phyloP scores from a whole-genome alignment of 2,113 vertebrate species.

The Cavia aperea region DNA sequence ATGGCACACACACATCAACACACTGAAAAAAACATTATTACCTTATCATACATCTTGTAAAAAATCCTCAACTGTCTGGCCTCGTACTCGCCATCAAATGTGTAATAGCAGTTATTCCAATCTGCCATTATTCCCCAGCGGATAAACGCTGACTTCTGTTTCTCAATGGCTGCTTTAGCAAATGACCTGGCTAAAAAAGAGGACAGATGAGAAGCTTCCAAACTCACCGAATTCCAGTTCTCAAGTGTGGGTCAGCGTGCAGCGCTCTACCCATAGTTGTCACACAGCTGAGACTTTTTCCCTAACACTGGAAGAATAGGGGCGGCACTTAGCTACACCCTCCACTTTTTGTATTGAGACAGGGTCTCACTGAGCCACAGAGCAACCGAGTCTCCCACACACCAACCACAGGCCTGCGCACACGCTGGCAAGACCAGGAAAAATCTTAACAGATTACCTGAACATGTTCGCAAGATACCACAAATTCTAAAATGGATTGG shows the following conservation, averaged over 20 bases:
- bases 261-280: background rate
- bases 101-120: constrained; percentile 90
- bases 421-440: background rate
- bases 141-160: constrained; percentile 88
- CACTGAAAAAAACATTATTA: constrained; percentile 56
- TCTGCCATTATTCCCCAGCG: constrained; percentile 99
- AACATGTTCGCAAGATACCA: background rate
- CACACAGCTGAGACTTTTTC: background rate
- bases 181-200: constrained; percentile 84
- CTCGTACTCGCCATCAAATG: constrained; percentile 88
- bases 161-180: constrained; percentile 86
- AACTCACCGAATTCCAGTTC: background rate
- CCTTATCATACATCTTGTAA: constrained; percentile 93
- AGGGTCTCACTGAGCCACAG: background rate
- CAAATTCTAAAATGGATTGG: constrained; percentile 20
- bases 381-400: background rate
- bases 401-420: background rate
- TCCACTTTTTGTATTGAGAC: background rate
- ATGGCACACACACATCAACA: background rate
- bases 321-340: background rate
- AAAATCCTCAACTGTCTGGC: constrained; percentile 90
- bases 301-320: accelerated
- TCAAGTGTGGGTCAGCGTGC: background rate
- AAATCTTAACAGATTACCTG: background rate
- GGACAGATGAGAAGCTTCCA: background rate